These are phyloP conservation scores for Uromys caudimaculatus DNA, from an alignment of 2,797 vertebrate genomes.

Conservation along the genomic window DNA sequence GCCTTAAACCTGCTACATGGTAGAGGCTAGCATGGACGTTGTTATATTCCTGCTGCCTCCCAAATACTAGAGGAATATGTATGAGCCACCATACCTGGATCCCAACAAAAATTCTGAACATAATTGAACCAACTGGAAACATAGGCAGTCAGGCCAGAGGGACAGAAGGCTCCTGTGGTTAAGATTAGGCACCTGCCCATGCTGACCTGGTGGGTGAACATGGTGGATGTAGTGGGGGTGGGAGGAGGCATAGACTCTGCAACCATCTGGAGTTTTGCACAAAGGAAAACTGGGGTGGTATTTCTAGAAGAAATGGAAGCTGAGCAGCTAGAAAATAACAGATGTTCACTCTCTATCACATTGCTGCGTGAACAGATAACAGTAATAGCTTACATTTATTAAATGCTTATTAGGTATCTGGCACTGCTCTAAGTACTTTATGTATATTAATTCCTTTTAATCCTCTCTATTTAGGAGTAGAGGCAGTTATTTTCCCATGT, in stretches of 20 bases:
- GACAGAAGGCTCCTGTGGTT: not conserved
- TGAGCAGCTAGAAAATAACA: slow-evolving; percentile 52
- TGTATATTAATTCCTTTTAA: slow-evolving; percentile 63
- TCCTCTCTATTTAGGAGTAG: slow-evolving; percentile 39
- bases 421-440: slow-evolving; percentile 39
- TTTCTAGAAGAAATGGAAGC: slow-evolving; percentile 34
- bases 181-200: not conserved
- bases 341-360: not conserved
- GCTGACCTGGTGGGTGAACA: not conserved
- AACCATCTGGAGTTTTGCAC: not conserved
- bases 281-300: slow-evolving; percentile 11
- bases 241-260: not conserved
- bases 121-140: not conserved
- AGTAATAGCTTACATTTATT: slow-evolving; percentile 66
- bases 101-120: not conserved
- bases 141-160: not conserved
- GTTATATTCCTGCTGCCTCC: not conserved
- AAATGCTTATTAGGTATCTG: slow-evolving; percentile 54
- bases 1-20: not conserved
- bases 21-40: not conserved
- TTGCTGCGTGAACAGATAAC: slow-evolving; percentile 48
- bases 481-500: slow-evolving; percentile 15
- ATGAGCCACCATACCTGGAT: not conserved
- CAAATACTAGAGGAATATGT: not conserved
- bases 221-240: no score